Conservation (phyloP, 2,797 vertebrate species). For the Liasis olivaceus region DNA sequence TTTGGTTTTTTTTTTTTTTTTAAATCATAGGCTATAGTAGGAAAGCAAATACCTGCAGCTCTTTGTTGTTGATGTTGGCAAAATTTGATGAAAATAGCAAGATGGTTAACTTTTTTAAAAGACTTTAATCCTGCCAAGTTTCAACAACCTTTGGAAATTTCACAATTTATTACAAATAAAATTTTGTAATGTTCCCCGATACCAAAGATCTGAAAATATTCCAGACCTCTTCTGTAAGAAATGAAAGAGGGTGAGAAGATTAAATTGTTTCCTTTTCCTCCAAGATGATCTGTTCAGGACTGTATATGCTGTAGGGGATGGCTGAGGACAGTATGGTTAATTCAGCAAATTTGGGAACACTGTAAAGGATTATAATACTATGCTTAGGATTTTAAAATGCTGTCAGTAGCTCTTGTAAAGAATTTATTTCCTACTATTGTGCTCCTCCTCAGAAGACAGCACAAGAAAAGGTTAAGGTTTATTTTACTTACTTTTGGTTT, state of each 20-base stretch:
- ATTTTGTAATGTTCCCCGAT: background rate
- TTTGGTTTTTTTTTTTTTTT: too few species aligned
- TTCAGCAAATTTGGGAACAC: background rate
- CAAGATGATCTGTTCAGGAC: background rate
- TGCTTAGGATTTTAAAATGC: background rate
- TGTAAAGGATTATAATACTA: background rate
- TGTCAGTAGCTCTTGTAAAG: background rate
- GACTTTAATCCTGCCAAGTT: background rate
- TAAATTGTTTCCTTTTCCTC: background rate
- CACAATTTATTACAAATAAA: background rate
- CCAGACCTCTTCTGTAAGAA: background rate
- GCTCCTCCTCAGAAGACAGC: background rate
- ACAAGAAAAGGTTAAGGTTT: background rate
- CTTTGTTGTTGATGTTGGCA: background rate
- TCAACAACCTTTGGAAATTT: background rate
- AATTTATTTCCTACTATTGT: background rate
- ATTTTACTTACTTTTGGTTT: background rate
- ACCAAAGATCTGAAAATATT: background rate
- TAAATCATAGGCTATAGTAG: background rate
- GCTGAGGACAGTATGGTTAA: background rate
- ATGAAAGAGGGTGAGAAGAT: background rate
- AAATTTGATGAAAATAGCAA: background rate
- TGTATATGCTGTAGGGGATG: too few species aligned
- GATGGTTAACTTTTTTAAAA: background rate
- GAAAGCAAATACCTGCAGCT: background rate